Evolutionary conservation across 2,113 vertebrate species (phyloP).

Genomic region (Clarias macrocephalus): DNA sequence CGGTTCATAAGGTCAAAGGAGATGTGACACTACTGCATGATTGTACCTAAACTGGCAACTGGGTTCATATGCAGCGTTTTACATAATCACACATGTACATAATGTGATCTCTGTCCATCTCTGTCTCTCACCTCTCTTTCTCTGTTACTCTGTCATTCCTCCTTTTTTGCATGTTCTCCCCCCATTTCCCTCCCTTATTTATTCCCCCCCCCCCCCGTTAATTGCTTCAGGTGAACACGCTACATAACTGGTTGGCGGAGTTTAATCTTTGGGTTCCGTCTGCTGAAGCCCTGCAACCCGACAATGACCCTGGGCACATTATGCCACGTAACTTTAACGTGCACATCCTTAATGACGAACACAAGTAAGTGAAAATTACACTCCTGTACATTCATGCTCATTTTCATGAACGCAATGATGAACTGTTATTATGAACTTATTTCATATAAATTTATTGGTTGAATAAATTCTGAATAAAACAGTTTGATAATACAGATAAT

Average conservation of each 20-base stretch:
- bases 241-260: slow-evolving; percentile 96
- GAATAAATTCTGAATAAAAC: too few relatives aligned
- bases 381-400: background rate
- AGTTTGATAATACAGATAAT: too few relatives aligned
- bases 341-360: slow-evolving; percentile 94
- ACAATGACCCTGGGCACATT: slow-evolving; percentile 76
- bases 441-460: background rate
- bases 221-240: slow-evolving; percentile 85
- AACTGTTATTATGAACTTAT: background rate
- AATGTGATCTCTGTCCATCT: slow-evolving; percentile 18
- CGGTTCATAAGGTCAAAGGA: background rate
- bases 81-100: slow-evolving; percentile 34
- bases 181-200: background rate
- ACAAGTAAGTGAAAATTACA: slow-evolving; percentile 81
- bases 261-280: slow-evolving; percentile 94
- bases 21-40: background rate
- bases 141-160: slow-evolving; percentile 14
- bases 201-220: slow-evolving; percentile 24
- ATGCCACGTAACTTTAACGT: slow-evolving; percentile 90
- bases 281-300: slow-evolving; percentile 79
- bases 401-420: background rate
- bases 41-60: background rate
- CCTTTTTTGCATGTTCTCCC: slow-evolving; percentile 8
- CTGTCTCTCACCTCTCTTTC: slow-evolving; percentile 16
- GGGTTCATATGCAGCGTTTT: slow-evolving; percentile 21